phyloP scores from a whole-genome alignment of 2,797 vertebrate genomes.

The Gymnopithys bicolor region DNA sequence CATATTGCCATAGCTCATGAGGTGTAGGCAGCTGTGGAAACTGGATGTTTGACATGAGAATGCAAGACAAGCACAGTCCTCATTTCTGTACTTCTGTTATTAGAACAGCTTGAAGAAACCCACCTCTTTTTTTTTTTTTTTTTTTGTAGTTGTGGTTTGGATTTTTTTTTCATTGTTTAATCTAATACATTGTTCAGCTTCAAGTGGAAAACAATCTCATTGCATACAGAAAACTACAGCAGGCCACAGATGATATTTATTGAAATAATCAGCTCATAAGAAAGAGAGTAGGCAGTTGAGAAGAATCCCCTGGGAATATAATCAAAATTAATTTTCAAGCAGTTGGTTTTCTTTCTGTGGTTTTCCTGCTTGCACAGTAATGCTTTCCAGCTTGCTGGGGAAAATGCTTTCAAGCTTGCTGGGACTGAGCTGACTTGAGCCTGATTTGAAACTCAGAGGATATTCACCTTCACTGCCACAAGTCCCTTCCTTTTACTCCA shows the following conservation, averaged over 20 bases:
- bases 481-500: background rate
- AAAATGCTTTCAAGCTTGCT: background rate
- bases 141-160: background rate
- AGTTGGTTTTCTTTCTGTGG: background rate
- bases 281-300: background rate
- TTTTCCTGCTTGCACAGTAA: background rate
- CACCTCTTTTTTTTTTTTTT: background rate
- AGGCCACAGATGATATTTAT: background rate
- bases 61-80: background rate
- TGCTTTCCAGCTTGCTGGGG: background rate
- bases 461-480: background rate
- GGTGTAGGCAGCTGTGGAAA: background rate
- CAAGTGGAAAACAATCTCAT: background rate
- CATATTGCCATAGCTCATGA: rapidly evolving
- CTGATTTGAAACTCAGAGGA: background rate
- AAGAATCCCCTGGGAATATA: background rate
- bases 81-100: background rate
- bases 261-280: background rate
- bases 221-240: background rate
- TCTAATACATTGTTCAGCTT: background rate
- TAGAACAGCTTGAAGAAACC: background rate
- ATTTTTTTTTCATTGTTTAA: background rate
- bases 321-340: background rate
- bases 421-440: background rate
- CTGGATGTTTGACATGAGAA: background rate